phyloP scores from a whole-genome alignment of 2,888 invertebrate species.

The Cyaniris semiargus region DNA sequence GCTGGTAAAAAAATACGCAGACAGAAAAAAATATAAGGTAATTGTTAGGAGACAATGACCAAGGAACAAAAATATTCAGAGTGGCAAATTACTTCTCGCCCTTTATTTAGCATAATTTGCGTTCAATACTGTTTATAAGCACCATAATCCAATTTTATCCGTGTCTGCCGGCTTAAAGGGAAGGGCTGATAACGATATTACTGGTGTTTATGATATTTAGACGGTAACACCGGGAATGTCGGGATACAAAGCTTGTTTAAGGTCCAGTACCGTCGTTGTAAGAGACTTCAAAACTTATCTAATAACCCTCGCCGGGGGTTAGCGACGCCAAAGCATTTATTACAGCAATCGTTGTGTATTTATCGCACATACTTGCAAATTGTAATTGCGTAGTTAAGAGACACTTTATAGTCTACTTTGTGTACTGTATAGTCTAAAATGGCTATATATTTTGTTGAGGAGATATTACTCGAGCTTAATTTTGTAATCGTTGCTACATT shows the following conservation, averaged over 20 bases:
- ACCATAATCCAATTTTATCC: slow-evolving; percentile 14
- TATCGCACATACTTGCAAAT: slow-evolving; percentile 9
- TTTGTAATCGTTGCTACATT: background rate
- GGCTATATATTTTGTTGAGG: background rate
- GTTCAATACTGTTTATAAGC: background rate
- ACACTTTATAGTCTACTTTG: background rate
- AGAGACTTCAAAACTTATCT: slow-evolving; percentile 8
- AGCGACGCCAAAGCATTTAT: slow-evolving; percentile 21
- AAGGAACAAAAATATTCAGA: background rate
- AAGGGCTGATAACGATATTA: slow-evolving; percentile 25
- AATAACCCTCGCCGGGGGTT: background rate
- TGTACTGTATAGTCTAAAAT: background rate
- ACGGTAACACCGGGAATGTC: slow-evolving; percentile 12
- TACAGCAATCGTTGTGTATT: slow-evolving; percentile 15
- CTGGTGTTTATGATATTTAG: slow-evolving; percentile 27
- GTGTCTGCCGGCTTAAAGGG: background rate
- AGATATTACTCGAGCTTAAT: background rate
- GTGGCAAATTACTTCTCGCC: background rate
- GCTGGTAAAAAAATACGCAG: background rate
- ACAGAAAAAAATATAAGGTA: background rate
- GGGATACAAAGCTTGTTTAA: slow-evolving; percentile 23
- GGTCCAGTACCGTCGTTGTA: background rate
- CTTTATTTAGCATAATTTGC: background rate
- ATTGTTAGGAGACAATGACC: background rate
- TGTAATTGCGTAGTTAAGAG: background rate